Conservation (phyloP, 2,888 invertebrate genomes). For the Apodemia hepburni region DNA sequence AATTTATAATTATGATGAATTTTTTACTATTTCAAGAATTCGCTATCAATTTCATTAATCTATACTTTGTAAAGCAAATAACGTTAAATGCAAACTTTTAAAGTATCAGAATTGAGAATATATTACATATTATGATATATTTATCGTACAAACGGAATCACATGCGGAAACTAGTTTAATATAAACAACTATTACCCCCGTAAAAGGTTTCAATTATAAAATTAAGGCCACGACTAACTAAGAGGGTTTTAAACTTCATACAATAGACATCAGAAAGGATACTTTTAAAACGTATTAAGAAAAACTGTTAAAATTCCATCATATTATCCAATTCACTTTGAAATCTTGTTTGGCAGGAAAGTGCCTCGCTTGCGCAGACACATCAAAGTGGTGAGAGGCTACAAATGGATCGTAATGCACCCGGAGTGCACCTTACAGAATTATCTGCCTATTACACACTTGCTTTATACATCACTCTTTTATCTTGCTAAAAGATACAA, state of each 20-base stretch:
- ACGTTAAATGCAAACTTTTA: too few relatives aligned
- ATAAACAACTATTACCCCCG: background rate
- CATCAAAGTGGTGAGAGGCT: slow-evolving; percentile 36
- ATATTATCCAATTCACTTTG: slow-evolving; percentile 26
- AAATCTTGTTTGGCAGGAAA: slow-evolving; percentile 20
- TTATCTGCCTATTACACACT: slow-evolving; percentile 75
- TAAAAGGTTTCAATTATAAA: slow-evolving; percentile 3
- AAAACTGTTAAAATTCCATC: slow-evolving; percentile 16
- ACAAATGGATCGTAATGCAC: slow-evolving; percentile 68
- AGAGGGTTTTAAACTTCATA: slow-evolving; percentile 7
- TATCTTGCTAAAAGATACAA: slow-evolving; percentile 54
- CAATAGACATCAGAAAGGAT: background rate
- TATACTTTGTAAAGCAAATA: too few relatives aligned
- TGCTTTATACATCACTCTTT: slow-evolving; percentile 64
- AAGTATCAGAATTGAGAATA: too few relatives aligned
- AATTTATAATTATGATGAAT: too few relatives aligned
- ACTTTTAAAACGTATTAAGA: slow-evolving; percentile 8
- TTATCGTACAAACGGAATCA: background rate
- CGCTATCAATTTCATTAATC: too few relatives aligned
- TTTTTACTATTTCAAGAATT: too few relatives aligned
- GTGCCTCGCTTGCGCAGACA: slow-evolving; percentile 29
- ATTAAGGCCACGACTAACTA: slow-evolving; percentile 8
- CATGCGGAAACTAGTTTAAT: background rate
- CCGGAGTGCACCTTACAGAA: slow-evolving; percentile 55
- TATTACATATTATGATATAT: too few relatives aligned